Base-by-base conservation (phyloP, 2,113 vertebrate genomes). In the Barnardius zonarius region DNA sequence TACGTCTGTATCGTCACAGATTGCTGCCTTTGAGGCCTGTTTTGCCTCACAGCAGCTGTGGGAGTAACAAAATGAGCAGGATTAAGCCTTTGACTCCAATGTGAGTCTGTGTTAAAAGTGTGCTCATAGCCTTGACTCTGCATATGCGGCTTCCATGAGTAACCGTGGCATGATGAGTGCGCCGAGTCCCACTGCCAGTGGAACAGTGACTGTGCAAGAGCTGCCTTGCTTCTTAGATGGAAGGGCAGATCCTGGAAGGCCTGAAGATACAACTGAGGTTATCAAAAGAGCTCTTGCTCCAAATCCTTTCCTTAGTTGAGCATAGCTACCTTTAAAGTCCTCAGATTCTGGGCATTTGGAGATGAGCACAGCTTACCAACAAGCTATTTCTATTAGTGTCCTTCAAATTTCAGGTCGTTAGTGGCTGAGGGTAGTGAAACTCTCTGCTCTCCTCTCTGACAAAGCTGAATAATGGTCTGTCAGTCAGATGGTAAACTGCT, bases 121-220 rank as follows among this genome's bases (percentile, higher is more conserved):
- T 27, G 37, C 33, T 74, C 10, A 24, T n/a, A 74, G 79, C 64
- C 44, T 73, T n/a, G 54, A 23, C 33, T 57, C 59, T 44, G 44
- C 28, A 4, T 24, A 15, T 43, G 7, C 0, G 0, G 31, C 35
- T 77, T 59, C 13, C 0, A 0, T 66, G 64, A 79, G 70, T 31
- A 55, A 49, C 55, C 28, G 41, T 78, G 28, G 49, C 18, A 2
- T 3, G 75, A 13, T 11, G 54, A 15, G 20, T 3, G 31, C 1
- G 4, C 39, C 0, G 15, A 37, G 54, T 44, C n/a, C 61, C 1
- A 1, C 54, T 61, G 59, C 25, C 59, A 44, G 23, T 41, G 14
- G 43, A 4, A 31, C 27, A 5, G 43, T 43, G 57, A n/a, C 48
- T 80, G 16, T 11, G 7, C 9, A 11, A 75, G 28, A 63, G 49